These are phyloP conservation scores for Cryptotis parvus DNA, from an alignment of 2,113 vertebrate genomes.

Conservation along the genomic window DNA sequence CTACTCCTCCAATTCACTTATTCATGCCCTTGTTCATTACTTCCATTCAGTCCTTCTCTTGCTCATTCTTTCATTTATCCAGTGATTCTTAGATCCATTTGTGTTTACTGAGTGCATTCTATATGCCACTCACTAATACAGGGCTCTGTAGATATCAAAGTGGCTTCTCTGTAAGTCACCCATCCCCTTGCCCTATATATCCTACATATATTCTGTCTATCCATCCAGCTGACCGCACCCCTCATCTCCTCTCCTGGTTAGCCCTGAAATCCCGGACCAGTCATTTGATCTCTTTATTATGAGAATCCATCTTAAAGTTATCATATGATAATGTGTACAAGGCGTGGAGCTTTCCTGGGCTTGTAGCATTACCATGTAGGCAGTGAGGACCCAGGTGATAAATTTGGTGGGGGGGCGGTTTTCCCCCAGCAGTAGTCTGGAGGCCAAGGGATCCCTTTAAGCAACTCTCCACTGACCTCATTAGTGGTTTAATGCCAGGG, in stretches of 20 bases:
- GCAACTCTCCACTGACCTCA: no score
- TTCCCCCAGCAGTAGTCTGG: no score
- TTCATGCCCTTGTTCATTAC: not conserved
- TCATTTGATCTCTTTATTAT: conserved; percentile 19
- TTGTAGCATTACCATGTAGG: no score
- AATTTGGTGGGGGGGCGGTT: no score
- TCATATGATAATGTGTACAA: no score
- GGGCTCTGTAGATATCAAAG: not conserved
- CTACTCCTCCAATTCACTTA: not conserved
- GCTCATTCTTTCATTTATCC: conserved; percentile 20
- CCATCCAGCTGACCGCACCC: not conserved
- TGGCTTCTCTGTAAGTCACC: conserved; percentile 4
- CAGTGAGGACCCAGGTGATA: no score
- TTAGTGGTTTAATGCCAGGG: no score
- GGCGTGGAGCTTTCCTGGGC: no score
- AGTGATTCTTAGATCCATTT: not conserved
- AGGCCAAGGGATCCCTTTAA: no score
- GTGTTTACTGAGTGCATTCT: not conserved
- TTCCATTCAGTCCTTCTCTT: not conserved
- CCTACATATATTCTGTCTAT: no score
- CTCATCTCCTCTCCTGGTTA: not conserved
- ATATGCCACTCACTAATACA: not conserved
- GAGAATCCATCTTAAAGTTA: conserved; percentile 1
- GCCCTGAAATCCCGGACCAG: not conserved
- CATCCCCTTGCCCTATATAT: not conserved